These are phyloP conservation scores for Todus mexicanus DNA, from an alignment of 2,797 vertebrate genomes.

Conservation along the genomic window DNA sequence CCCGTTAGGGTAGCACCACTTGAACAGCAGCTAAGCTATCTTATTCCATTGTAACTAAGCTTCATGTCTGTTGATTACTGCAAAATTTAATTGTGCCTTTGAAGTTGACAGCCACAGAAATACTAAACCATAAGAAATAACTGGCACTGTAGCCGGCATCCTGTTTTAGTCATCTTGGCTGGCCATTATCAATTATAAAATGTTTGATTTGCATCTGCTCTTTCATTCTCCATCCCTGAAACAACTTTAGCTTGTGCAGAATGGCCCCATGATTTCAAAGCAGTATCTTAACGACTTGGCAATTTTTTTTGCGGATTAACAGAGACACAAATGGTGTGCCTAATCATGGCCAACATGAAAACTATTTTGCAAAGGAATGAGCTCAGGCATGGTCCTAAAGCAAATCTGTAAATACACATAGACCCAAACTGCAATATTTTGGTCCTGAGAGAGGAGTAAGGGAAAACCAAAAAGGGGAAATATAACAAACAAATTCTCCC, in stretches of 20 bases:
- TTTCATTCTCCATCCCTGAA: not conserved
- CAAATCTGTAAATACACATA: not conserved
- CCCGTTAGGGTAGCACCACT: not conserved
- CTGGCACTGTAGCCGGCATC: not conserved
- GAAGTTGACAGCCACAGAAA: not conserved
- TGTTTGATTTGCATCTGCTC: not conserved
- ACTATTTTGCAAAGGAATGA: not conserved
- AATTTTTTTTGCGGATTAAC: not conserved
- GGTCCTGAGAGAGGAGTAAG: not conserved
- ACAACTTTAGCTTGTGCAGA: not conserved
- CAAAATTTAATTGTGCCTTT: not conserved
- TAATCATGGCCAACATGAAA: not conserved
- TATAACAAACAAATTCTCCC: not conserved
- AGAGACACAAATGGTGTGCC: not conserved
- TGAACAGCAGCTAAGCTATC: not conserved
- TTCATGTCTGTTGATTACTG: not conserved
- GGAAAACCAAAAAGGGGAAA: not conserved
- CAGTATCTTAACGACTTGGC: not conserved
- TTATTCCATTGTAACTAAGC: not conserved
- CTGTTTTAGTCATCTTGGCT: not conserved
- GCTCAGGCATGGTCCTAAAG: fast-evolving
- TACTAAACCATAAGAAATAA: not conserved
- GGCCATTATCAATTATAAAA: not conserved
- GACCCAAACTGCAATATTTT: not conserved
- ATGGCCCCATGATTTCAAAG: not conserved